Evolutionary conservation across 2,888 invertebrate species (phyloP).

Genomic region (Ceraclea dissimilis): DNA sequence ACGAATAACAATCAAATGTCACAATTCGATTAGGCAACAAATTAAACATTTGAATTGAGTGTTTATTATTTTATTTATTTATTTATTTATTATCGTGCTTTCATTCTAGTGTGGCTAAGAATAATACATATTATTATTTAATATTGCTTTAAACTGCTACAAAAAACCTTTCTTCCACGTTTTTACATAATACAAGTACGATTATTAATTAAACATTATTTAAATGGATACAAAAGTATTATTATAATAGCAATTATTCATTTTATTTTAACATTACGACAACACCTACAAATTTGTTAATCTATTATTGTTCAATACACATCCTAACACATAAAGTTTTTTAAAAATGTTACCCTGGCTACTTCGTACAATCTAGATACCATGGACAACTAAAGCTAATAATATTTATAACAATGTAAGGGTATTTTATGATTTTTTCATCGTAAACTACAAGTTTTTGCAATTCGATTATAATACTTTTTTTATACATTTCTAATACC

Average conservation of each 20-base stretch:
- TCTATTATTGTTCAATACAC: conserved; percentile 32
- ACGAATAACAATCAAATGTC: too few species aligned
- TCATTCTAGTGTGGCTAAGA: too few species aligned
- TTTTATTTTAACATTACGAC: background rate
- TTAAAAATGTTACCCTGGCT: conserved; percentile 34
- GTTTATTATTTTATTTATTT: too few species aligned
- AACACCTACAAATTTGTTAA: conserved; percentile 26
- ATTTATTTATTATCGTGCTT: conserved; percentile 18
- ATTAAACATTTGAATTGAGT: too few species aligned
- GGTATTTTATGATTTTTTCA: conserved; percentile 17
- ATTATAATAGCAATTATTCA: conserved; percentile 8
- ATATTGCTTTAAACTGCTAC: conserved; percentile 20
- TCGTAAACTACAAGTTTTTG: too few species aligned
- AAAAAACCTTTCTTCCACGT: conserved; percentile 18
- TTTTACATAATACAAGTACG: too few species aligned
- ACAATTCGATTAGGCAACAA: too few species aligned
- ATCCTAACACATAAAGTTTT: conserved; percentile 28
- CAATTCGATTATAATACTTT: too few species aligned
- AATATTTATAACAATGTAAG: too few species aligned
- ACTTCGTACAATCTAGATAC: conserved; percentile 18
- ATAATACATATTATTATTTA: conserved; percentile 10
- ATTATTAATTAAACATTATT: too few species aligned
- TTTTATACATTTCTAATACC: too few species aligned
- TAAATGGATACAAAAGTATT: conserved; percentile 25
- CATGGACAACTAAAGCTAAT: conserved; percentile 23